Conservation (phyloP, 2,888 invertebrate genomes). For the Cerceris ruficornis region DNA sequence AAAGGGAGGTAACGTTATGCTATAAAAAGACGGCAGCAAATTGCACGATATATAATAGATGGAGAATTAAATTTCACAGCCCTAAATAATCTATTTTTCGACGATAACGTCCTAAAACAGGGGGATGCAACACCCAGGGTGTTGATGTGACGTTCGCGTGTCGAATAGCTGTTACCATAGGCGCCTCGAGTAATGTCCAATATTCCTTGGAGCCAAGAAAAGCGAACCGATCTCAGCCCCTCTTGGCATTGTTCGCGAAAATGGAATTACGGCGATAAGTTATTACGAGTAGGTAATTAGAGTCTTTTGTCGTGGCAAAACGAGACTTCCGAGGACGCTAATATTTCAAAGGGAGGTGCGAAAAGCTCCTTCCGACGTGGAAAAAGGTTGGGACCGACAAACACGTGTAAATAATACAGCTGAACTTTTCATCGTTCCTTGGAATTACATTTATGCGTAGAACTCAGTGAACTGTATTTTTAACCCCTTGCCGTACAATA, state of each 20-base stretch:
- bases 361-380: neutral
- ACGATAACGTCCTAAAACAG: conserved; percentile 37
- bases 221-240: conserved; percentile 47
- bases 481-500: no score
- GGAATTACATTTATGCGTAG: no score
- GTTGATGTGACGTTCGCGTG: conserved; percentile 78
- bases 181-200: conserved; percentile 76
- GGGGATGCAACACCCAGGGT: conserved; percentile 58
- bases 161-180: conserved; percentile 72
- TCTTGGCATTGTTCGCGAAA: conserved; percentile 67
- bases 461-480: no score
- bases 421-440: neutral
- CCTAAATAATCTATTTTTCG: conserved; percentile 46
- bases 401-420: neutral
- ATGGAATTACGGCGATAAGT: conserved; percentile 70
- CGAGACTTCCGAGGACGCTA: conserved; percentile 14
- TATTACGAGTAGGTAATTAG: conserved; percentile 69
- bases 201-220: conserved; percentile 70
- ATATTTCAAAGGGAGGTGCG: neutral
- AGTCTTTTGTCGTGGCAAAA: conserved; percentile 60
- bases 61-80: conserved; percentile 6
- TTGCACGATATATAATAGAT: neutral
- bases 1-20: neutral
- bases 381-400: neutral
- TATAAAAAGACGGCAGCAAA: neutral